Conservation (phyloP, 2,113 vertebrate genomes). For the Trogon surrucura region DNA sequence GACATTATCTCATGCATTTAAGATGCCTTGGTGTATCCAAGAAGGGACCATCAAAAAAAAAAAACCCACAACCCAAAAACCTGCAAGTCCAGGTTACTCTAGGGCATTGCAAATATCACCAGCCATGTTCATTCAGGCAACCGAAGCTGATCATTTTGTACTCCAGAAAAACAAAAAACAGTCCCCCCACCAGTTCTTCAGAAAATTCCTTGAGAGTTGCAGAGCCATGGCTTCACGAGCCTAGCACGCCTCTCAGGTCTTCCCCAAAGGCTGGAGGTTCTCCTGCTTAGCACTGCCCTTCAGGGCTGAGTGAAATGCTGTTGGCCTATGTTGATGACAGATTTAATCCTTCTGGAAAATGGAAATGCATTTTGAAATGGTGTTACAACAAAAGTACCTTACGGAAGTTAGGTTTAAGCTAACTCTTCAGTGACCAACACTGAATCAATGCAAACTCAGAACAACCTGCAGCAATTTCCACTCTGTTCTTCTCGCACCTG, state of each 20-base stretch:
- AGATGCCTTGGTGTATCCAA: not conserved
- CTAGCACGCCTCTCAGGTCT: not conserved
- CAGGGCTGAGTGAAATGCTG: not conserved
- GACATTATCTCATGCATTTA: not conserved
- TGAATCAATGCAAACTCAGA: not conserved
- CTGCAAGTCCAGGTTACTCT: not conserved
- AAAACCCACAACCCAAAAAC: not conserved
- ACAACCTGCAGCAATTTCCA: not conserved
- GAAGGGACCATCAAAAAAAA: not conserved
- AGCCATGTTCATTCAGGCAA: not conserved
- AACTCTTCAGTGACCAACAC: not conserved
- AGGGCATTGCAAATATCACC: not conserved
- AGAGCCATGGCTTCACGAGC: not conserved
- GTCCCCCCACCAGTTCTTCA: accelerated
- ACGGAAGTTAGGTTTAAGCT: not conserved
- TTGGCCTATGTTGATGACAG: not conserved
- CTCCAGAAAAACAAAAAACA: not conserved
- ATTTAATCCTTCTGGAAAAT: not conserved
- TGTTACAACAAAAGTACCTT: not conserved
- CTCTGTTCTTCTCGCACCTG: not conserved
- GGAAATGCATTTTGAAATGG: not conserved
- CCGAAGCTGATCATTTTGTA: not conserved
- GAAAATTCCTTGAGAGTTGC: not conserved
- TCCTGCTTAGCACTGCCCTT: not conserved
- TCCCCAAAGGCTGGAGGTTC: not conserved